Conservation (phyloP, 1,140 invertebrate species). For the Thaumetopoea pityocampa region DNA sequence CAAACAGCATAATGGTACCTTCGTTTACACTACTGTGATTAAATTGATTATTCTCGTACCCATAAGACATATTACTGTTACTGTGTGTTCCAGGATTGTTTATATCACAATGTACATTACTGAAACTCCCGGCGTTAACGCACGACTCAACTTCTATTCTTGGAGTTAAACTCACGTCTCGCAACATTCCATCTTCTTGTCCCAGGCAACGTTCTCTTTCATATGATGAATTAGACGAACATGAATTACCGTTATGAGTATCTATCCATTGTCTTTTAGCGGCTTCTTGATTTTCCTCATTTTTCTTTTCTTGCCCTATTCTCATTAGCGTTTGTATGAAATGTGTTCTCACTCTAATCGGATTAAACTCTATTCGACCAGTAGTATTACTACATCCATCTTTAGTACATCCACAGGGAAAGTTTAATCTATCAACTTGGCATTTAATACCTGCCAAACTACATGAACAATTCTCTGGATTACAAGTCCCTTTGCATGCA, state of each 20-base stretch:
- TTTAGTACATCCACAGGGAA: slow-evolving; percentile 96
- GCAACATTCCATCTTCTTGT: slow-evolving; percentile 60
- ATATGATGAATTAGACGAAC: slow-evolving; percentile 35
- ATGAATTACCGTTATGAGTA: slow-evolving; percentile 43
- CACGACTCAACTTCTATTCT: slow-evolving; percentile 79
- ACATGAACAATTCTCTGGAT: slow-evolving; percentile 96
- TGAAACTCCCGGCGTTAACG: slow-evolving; percentile 80
- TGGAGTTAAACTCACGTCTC: slow-evolving; percentile 75
- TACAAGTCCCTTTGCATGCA: slow-evolving; percentile 95
- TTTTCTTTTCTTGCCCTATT: slow-evolving; percentile 87
- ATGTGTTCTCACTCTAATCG: slow-evolving; percentile 95
- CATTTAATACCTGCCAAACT: slow-evolving; percentile 97
- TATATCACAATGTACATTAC: slow-evolving; percentile 77
- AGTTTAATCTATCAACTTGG: slow-evolving; percentile 96
- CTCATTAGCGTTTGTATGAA: slow-evolving; percentile 98
- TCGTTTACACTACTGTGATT: slow-evolving; percentile 33
- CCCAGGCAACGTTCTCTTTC: slow-evolving; percentile 44
- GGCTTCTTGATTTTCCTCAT: slow-evolving; percentile 64
- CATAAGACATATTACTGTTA: slow-evolving; percentile 38
- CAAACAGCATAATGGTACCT: slow-evolving; percentile 40
- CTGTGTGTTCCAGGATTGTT: slow-evolving; percentile 29
- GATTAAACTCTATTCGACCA: slow-evolving; percentile 97
- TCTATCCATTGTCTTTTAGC: slow-evolving; percentile 57
- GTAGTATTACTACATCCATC: slow-evolving; percentile 95
- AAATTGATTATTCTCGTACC: slow-evolving; percentile 36